Conservation (phyloP, 2,888 invertebrate genomes). For the Polydrusus tereticollis region DNA sequence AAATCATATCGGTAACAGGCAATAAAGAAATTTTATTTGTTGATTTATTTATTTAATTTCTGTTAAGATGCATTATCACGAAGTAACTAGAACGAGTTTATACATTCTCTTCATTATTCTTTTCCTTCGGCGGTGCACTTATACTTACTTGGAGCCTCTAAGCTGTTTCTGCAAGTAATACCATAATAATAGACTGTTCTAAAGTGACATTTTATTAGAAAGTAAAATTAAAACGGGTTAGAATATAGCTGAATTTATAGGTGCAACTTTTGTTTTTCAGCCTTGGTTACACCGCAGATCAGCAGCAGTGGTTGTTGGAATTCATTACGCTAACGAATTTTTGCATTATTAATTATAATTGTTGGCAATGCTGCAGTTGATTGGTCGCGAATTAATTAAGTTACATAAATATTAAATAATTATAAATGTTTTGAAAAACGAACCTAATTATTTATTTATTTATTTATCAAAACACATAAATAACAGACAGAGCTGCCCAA, state of each 20-base stretch:
- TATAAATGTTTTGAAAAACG: background rate
- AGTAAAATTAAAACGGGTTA: conserved; percentile 27
- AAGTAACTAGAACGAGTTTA: no score
- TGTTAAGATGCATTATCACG: no score
- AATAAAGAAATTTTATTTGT: no score
- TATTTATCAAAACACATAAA: no score
- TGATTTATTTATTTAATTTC: no score
- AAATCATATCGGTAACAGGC: no score
- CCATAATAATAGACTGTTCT: conserved; percentile 5
- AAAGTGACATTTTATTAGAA: conserved; percentile 35
- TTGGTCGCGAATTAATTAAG: no score
- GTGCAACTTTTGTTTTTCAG: conserved; percentile 32
- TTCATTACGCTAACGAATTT: conserved; percentile 13
- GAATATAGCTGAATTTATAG: conserved; percentile 27
- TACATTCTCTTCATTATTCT: no score
- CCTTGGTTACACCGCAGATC: conserved; percentile 21
- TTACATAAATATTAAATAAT: no score
- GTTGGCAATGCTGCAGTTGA: background rate
- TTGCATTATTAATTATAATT: conserved; percentile 13
- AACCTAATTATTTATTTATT: no score
- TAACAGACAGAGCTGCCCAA: no score
- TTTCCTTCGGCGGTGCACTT: no score
- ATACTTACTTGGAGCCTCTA: background rate
- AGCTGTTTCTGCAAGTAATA: conserved; percentile 8
- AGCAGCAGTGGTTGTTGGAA: conserved; percentile 1